These are phyloP conservation scores for Zophobas morio DNA, from an alignment of 1,140 invertebrate species.

Conservation along the genomic window DNA sequence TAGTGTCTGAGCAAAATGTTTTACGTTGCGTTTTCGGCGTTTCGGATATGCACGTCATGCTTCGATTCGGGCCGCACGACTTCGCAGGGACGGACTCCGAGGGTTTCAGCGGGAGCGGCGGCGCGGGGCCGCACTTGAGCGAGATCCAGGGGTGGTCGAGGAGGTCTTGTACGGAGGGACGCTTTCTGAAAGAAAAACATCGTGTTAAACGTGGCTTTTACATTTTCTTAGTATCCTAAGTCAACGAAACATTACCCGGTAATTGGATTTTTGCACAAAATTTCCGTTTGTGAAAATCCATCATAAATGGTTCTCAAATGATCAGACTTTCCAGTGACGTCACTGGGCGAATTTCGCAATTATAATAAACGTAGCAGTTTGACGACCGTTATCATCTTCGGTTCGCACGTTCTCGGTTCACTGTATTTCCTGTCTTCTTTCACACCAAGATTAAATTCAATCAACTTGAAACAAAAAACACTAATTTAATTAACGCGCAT, in stretches of 20 bases:
- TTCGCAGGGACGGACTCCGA: conserved; percentile 58
- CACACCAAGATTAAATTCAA: too few species aligned
- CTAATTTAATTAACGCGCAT: too few species aligned
- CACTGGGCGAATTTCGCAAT: too few species aligned
- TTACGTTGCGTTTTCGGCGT: conserved; percentile 61
- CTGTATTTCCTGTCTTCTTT: too few species aligned
- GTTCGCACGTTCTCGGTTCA: too few species aligned
- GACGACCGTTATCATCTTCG: too few species aligned
- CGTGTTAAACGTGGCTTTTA: background rate
- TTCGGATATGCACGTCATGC: conserved; percentile 56
- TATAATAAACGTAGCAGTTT: too few species aligned
- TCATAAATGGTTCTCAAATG: too few species aligned
- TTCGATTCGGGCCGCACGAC: conserved; percentile 62
- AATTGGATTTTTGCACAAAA: too few species aligned
- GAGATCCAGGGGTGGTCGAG: conserved; percentile 66
- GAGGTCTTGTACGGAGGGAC: conserved; percentile 64
- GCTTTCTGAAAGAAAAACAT: conserved; percentile 59
- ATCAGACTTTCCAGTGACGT: too few species aligned
- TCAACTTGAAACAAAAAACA: too few species aligned
- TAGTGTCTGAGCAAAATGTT: conserved; percentile 58
- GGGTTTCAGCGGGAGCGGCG: conserved; percentile 49
- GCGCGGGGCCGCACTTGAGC: conserved; percentile 55
- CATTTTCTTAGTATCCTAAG: background rate
- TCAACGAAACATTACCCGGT: background rate
- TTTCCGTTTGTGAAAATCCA: too few species aligned